Base-by-base conservation (phyloP, 2,113 vertebrate species). In the Poeciliopsis occidentalis region DNA sequence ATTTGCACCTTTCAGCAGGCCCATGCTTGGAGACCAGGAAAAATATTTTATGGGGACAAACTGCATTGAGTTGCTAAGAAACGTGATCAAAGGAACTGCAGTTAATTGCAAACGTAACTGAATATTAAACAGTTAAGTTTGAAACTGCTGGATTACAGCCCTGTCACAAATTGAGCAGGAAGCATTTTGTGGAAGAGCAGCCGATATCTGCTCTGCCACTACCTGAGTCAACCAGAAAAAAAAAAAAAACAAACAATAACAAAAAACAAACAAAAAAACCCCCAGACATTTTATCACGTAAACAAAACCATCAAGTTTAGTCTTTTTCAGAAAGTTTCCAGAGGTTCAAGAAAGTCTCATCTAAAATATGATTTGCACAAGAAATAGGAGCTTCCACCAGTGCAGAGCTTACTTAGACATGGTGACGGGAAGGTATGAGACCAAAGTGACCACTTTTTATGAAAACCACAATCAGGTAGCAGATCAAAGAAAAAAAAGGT, bases 1-100 rank as follows among this genome's bases (percentile, higher is more conserved):
- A 80, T 66, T 62, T 63, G 39, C 70, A 51, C 73, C 70, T 67
- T 34, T 87, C 74, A 74, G 62, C 11, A 22, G 31, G 72, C 73
- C 80, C 73, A 57, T 22, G 24, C 17, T 57, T 57, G 7, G 51
- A 57, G 51, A 57, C 8, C 51, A 57, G 19, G 8, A 11, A 24
- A 10, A 57, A 57, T 57, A 22, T 57, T 57, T 24, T n/a, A 57
- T n/a, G 24, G 24, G n/a, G 51, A 22, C 8, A 54, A 54, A 22
- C 22, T 54, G 17, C 51, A 24, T 8, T 57, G 51, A 17, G 51
- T 57, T 57, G 8, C 7, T 22, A n/a, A 7, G 51, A 57, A 57
- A 24, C n/a, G 51, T 57, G 24, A 57, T 57, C 22, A 57, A 24
- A 57, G 51, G 24, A 8, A 57, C n/a, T 57, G 51, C 24, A 57